Percentiles rank a stretch among this genome's conserved stretches.
These are phyloP conservation scores for Halichoeres trimaculatus DNA, from an alignment of 2,113 vertebrate species.

Conservation along the genomic window DNA sequence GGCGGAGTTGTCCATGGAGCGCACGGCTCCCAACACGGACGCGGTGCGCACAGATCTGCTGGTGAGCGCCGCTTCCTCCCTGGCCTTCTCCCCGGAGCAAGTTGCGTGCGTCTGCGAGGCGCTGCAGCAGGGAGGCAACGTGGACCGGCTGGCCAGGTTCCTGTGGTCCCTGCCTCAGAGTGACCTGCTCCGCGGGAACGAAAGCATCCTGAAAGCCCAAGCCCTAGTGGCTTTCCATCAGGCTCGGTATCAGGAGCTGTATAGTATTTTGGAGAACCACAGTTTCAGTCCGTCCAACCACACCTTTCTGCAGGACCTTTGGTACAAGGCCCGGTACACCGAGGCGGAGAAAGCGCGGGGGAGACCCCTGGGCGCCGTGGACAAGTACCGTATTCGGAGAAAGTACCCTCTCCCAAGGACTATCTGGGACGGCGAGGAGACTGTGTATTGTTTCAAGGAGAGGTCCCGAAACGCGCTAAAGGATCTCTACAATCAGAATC, in stretches of 20 bases:
- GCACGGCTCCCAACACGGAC: constrained; percentile 82
- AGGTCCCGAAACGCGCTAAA: constrained; percentile 98
- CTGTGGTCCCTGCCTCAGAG: constrained; percentile 97
- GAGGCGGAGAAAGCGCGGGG: constrained; percentile 98
- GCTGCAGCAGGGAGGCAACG: constrained; percentile 97
- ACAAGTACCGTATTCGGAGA: constrained; percentile 98
- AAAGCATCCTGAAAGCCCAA: constrained; percentile 98
- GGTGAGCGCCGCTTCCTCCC: constrained; percentile 88
- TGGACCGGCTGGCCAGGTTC: constrained; percentile 98
- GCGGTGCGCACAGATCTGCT: constrained; percentile 91
- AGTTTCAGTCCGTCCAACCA: constrained; percentile 96
- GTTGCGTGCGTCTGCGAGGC: constrained; percentile 99
- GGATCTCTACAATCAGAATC: constrained; percentile 97
- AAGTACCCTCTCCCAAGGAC: constrained; percentile 98
- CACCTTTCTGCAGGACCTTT: constrained; percentile 96
- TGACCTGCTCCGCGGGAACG: constrained; percentile 97
- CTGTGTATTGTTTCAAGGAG: constrained; percentile 99
- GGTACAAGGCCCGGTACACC: constrained; percentile 98
- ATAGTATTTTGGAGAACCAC: constrained; percentile 97
- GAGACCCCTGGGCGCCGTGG: constrained; percentile 97
- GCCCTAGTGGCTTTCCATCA: constrained; percentile 98
- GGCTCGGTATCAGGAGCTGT: constrained; percentile 96
- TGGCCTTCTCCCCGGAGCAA: constrained; percentile 98
- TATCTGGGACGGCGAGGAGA: constrained; percentile 99
- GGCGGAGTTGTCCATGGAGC: constrained; percentile 90